These are phyloP conservation scores for Musca domestica DNA, from an alignment of 1,140 invertebrate species.

Conservation along the genomic window DNA sequence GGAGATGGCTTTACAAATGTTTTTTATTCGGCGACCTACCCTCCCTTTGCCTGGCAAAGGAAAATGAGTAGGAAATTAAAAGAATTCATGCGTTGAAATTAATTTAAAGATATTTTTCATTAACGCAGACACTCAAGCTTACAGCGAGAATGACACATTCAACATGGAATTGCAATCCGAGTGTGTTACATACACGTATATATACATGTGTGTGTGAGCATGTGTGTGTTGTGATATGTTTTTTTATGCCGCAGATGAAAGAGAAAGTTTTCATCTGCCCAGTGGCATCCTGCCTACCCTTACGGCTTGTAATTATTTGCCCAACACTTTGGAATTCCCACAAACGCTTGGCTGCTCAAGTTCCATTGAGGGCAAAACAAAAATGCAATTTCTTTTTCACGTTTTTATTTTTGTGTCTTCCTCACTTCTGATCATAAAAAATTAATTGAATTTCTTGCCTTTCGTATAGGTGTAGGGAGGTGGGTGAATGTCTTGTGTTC, in stretches of 20 bases:
- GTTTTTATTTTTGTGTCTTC: neutral
- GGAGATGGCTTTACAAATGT: too few relatives aligned
- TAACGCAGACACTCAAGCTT: neutral
- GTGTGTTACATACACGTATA: too few relatives aligned
- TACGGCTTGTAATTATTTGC: too few relatives aligned
- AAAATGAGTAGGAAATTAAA: slow-evolving; percentile 19
- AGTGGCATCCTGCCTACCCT: neutral
- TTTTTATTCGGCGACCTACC: too few relatives aligned
- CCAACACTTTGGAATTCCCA: slow-evolving; percentile 5
- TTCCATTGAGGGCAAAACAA: too few relatives aligned
- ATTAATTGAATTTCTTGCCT: slow-evolving; percentile 14
- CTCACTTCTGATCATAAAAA: slow-evolving; percentile 1
- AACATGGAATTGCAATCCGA: neutral
- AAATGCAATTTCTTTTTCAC: neutral
- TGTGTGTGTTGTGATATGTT: too few relatives aligned
- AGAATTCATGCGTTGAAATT: slow-evolving; percentile 21
- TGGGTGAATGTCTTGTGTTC: too few relatives aligned
- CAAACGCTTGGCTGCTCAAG: too few relatives aligned
- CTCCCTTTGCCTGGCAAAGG: neutral
- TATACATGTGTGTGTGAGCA: too few relatives aligned
- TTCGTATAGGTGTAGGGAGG: neutral
- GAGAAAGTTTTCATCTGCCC: neutral
- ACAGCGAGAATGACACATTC: neutral
- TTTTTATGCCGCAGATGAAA: neutral
- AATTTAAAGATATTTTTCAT: slow-evolving; percentile 22